Evolutionary conservation across 2,113 vertebrate species (phyloP).

Genomic region (Lepisosteus osseus): DNA sequence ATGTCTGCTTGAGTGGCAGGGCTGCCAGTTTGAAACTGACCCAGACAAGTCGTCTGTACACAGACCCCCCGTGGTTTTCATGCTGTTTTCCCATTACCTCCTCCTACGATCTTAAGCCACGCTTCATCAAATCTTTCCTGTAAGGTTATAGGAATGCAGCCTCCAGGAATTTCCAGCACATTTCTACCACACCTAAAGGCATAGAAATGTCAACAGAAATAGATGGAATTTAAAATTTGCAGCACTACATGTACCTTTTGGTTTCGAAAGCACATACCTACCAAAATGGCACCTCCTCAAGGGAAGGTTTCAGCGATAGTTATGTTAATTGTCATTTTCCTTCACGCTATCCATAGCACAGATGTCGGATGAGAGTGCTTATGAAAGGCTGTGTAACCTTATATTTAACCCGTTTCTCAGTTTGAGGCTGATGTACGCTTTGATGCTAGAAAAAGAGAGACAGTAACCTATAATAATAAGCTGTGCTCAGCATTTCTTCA

Average conservation of each 20-base stretch:
- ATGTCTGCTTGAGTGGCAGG: background rate
- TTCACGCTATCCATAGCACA: background rate
- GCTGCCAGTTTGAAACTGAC: background rate
- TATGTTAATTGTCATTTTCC: conserved; percentile 5
- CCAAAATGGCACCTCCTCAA: background rate
- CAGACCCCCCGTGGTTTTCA: background rate
- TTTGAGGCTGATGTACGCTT: background rate
- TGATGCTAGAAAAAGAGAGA: no score
- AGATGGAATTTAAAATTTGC: conserved; percentile 11
- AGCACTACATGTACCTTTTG: background rate
- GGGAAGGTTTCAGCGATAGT: background rate
- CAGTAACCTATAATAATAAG: no score
- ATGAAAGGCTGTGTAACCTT: conserved; percentile 3
- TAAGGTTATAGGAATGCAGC: conserved; percentile 1
- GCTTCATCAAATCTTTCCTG: background rate
- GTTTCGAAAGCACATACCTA: background rate
- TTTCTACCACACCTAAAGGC: background rate
- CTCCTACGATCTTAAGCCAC: background rate
- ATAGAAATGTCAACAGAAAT: conserved; percentile 6
- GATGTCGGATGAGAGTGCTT: background rate
- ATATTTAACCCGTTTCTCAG: conserved; percentile 1
- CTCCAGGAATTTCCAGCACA: background rate
- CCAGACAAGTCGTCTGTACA: background rate
- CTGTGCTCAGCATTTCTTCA: no score
- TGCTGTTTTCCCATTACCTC: conserved; percentile 8